Conservation (phyloP, 2,113 vertebrate species). For the Ptychochromis oligacanthus region DNA sequence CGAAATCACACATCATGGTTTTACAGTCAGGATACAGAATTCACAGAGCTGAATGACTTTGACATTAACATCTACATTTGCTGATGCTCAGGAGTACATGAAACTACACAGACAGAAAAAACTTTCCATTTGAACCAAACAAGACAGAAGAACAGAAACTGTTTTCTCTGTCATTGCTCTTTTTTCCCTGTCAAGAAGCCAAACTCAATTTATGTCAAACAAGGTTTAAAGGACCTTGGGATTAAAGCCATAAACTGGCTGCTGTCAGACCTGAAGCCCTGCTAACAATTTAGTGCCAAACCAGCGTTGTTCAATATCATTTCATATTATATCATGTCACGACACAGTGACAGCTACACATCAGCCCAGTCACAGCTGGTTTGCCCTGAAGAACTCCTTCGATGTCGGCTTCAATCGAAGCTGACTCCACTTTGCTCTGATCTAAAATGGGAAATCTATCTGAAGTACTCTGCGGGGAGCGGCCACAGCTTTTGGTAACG, state of each 20-base stretch:
- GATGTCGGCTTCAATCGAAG: constrained; percentile 90
- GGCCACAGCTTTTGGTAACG: constrained; percentile 69
- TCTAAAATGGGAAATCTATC: constrained; percentile 86
- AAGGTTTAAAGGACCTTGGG: constrained; percentile 99
- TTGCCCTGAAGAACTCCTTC: constrained; percentile 96
- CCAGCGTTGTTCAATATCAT: constrained; percentile 98
- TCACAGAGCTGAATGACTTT: not conserved
- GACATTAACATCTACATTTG: constrained; percentile 60
- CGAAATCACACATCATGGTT: not conserved
- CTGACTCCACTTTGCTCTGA: constrained; percentile 87
- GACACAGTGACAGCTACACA: constrained; percentile 90
- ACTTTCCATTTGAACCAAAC: constrained; percentile 89
- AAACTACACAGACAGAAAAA: constrained; percentile 66
- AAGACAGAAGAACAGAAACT: constrained; percentile 81
- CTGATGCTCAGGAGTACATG: constrained; percentile 38
- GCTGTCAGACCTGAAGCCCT: constrained; percentile 97
- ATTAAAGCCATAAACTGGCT: constrained; percentile 99
- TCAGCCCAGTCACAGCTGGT: constrained; percentile 96
- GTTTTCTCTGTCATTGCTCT: constrained; percentile 81
- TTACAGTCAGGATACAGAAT: not conserved
- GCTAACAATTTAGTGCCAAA: constrained; percentile 99
- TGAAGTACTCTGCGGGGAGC: constrained; percentile 73
- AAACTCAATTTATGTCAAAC: constrained; percentile 99
- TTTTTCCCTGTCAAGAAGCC: constrained; percentile 84
- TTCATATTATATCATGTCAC: constrained; percentile 99